Base-by-base conservation (phyloP, 2,888 invertebrate species). In the Oligia strigilis region DNA sequence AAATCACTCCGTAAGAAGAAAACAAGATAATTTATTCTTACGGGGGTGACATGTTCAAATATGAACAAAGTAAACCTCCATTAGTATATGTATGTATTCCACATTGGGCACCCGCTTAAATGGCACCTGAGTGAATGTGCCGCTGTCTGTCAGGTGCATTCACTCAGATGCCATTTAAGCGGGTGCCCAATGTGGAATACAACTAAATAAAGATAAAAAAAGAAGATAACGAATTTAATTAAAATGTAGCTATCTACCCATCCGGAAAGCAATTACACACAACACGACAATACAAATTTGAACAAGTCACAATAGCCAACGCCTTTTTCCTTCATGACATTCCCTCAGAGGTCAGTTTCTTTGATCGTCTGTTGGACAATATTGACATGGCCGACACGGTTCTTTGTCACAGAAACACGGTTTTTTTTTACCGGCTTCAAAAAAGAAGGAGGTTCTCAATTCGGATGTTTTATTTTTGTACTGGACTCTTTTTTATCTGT, bases 251-350 rank as follows among this genome's bases (percentile, higher is more conserved):
- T 71, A 75, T 77, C 71, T 77, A 78, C 65, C 79, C 72, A 84
- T 40, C 86, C 72, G 74, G 65, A 89, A 89, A 84, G 72, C 89
- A 90, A 89, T 90, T 89, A 90, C 78, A 81, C 29, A 78, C 74
- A 72, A 84, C 77, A 60, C 69, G n/a, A 52, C 74, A 69, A 75
- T 82, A 82, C 81, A 85, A 85, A 90, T 86, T 87, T 86, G 79
- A 84, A 85, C 85, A 79, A 80, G 78, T 77, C 81, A 86, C 83
- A 89, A 84, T 88, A 75, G 77, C 62, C 71, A 29, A 75, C 75
- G 71, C 74, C 77, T 75, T 88, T 84, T 78, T 60, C 80, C 74
- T 86, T 81, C 73, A 70, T 70, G 29, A 29, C 67, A 77, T 23
- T 46, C 69, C 29, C 66, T 74, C n/a, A 62, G 67, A 85, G 84